Conservation (phyloP, 2,797 vertebrate genomes). For the Limnodromus scolopaceus region DNA sequence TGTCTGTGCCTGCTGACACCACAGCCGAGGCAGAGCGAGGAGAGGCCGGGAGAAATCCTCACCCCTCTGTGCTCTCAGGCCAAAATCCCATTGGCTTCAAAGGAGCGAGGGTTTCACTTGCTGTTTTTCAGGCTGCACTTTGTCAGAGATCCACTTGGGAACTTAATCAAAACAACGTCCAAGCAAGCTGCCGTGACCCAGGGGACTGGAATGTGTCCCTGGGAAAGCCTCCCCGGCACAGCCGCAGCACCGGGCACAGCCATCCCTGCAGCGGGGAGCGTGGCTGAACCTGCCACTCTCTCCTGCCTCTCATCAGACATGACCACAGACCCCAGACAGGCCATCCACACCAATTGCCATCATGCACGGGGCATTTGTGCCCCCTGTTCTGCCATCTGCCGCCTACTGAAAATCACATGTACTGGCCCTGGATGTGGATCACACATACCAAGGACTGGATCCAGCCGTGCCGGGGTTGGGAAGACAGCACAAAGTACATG, state of each 20-base stretch:
- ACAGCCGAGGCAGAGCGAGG: not conserved
- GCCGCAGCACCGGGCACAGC: accelerated
- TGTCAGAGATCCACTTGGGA: not conserved
- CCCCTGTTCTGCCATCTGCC: not conserved
- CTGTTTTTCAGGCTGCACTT: not conserved
- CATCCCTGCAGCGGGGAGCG: not conserved
- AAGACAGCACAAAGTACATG: not conserved
- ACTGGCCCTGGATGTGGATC: not conserved
- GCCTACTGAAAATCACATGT: not conserved
- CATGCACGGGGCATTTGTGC: accelerated
- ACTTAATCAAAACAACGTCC: not conserved
- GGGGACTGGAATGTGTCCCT: conserved; percentile 24
- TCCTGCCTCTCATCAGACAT: not conserved
- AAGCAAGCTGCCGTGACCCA: not conserved
- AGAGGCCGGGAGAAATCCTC: not conserved
- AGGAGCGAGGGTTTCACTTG: not conserved
- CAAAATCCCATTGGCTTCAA: not conserved
- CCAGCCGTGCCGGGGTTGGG: not conserved
- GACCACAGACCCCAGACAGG: not conserved
- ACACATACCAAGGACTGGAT: not conserved
- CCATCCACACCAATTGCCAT: accelerated
- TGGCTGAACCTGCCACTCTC: not conserved
- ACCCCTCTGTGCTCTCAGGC: not conserved
- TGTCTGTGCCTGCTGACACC: not conserved
- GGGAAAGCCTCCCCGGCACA: not conserved